Evolutionary conservation across 37 sponge, comb jelly and placozoan genomes (phyloP), one percentile per base, ranked within the genome.

Genomic region (Hexactinellida sp.): DNA sequence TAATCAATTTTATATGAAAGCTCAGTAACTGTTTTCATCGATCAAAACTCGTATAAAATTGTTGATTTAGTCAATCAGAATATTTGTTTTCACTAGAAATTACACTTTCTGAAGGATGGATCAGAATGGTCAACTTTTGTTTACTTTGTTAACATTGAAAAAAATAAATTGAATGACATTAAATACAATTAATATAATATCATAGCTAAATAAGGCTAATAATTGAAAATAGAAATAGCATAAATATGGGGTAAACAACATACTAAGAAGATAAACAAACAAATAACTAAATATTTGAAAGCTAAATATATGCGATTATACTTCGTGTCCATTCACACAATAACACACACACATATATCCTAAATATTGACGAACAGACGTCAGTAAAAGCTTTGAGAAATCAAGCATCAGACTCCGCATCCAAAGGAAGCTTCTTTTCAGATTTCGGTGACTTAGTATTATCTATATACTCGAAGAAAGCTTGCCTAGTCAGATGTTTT

Each of bases 401-500:
- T 63, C 34, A 63, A 7, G 76, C 76, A 23, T 63, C 76, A 7
- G 21, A 5, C 13, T 63, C 76, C 13, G 3, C 76, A n/a, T 63
- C 76, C 5, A 23, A 5, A 7, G 32, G 1, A 3, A 3, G 3
- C 13, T 28, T 28, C 34, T 21, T 1, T 3, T 3, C 76, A 3
- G 3, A 7, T 7, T 7, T 10, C 3, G 76, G 76, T 7, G 76
- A 63, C 13, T n/a, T n/a, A 21, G 21, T n/a, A 7, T 23, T 63
- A 23, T 63, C 76, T 28, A 63, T 7, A 63, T 25, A 63, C 28
- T 63, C 76, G 76, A 25, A 63, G 76, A 63, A 63, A 28, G 76
- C 76, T 28, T 63, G 28, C 34, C 76, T 63, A 7, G 76, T 63
- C 76, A 63, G 76, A 63, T 63, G 76, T 36, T 90, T 92, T 91